phyloP scores from a whole-genome alignment of 2,888 invertebrate genomes.

The Drosophila flavopinicola region DNA sequence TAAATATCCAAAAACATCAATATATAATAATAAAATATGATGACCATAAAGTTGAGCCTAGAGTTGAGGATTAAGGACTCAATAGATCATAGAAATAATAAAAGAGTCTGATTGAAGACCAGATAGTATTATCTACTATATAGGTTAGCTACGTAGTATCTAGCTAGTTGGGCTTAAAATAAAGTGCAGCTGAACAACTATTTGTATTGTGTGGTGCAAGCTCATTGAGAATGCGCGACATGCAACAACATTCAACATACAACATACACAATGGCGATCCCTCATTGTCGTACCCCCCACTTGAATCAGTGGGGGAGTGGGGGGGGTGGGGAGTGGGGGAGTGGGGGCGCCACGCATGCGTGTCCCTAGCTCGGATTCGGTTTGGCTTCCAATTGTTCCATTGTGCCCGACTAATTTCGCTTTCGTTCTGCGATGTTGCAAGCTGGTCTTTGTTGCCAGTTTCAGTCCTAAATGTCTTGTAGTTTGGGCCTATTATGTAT shows the following conservation, averaged over 20 bases:
- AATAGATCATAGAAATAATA: too few relatives aligned
- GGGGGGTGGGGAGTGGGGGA: too few relatives aligned
- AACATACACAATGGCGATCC: slow-evolving; percentile 15
- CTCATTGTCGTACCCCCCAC: not conserved
- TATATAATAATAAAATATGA: too few relatives aligned
- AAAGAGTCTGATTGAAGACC: too few relatives aligned
- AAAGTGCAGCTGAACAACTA: not conserved
- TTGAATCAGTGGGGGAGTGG: not conserved
- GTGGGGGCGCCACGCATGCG: slow-evolving; percentile 59
- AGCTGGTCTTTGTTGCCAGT: slow-evolving; percentile 20
- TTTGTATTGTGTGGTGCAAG: slow-evolving; percentile 8
- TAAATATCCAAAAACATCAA: too few relatives aligned
- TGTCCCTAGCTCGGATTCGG: slow-evolving; percentile 20
- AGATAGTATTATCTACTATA: too few relatives aligned
- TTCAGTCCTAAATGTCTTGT: slow-evolving; percentile 45
- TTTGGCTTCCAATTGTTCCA: slow-evolving; percentile 31
- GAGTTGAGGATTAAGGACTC: too few relatives aligned
- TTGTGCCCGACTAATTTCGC: slow-evolving; percentile 50
- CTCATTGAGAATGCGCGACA: slow-evolving; percentile 56
- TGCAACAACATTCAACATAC: slow-evolving; percentile 32
- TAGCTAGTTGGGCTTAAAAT: not conserved
- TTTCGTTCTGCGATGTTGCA: slow-evolving; percentile 38
- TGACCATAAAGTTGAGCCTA: too few relatives aligned
- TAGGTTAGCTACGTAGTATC: slow-evolving; percentile 8
- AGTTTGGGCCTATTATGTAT: slow-evolving; percentile 61